Percentiles rank a stretch among this genome's conserved stretches.
phyloP scores from a whole-genome alignment of 2,888 invertebrate genomes.

The Trachelus troglodyta region DNA sequence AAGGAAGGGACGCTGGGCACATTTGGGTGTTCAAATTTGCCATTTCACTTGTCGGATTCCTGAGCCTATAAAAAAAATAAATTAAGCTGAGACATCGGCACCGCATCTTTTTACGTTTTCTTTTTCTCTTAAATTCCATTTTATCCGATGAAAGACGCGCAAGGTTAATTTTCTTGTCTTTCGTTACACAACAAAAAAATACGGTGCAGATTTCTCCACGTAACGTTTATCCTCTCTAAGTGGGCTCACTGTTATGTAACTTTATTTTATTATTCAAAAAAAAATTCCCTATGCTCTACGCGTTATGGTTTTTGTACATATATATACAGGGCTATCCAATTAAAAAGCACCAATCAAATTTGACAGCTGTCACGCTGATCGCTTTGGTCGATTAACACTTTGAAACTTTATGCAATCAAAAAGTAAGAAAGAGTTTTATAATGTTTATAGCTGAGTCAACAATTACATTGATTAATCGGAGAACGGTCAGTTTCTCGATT shows the following conservation, averaged over 20 bases:
- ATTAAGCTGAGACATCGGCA: conserved; percentile 4
- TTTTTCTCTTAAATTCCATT: background rate
- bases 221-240: background rate
- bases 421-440: background rate
- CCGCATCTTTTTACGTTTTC: background rate
- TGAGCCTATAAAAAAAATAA: conserved; percentile 30
- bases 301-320: background rate
- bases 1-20: conserved; percentile 36
- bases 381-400: background rate
- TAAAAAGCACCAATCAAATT: background rate
- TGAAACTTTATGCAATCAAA: background rate
- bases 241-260: background rate
- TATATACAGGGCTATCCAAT: background rate
- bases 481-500: background rate
- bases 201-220: background rate
- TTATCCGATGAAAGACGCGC: background rate
- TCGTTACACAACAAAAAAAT: background rate
- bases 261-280: background rate
- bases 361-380: background rate
- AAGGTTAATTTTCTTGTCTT: background rate
- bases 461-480: background rate
- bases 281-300: background rate
- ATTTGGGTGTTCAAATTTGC: conserved; percentile 36
- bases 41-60: conserved; percentile 36
- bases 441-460: background rate